phyloP scores from a whole-genome alignment of 2,113 vertebrate genomes.

The Paramormyrops kingsleyae region DNA sequence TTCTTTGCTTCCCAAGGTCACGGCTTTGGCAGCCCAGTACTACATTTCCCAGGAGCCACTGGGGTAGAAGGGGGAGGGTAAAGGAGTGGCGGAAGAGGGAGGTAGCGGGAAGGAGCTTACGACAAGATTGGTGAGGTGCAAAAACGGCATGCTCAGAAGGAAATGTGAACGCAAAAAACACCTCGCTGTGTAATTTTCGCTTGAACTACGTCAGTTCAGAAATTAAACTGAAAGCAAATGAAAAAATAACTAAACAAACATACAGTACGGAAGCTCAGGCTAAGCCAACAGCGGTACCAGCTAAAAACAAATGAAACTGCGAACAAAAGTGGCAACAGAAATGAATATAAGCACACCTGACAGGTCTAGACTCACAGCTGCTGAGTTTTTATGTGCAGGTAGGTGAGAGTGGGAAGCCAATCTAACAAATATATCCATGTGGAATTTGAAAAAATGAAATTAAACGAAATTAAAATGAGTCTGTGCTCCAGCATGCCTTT shows the following conservation, averaged over 20 bases:
- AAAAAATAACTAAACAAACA: slow-evolving; percentile 61
- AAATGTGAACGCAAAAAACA: slow-evolving; percentile 42
- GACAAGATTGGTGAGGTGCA: slow-evolving; percentile 95
- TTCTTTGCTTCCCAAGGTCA: slow-evolving; percentile 18
- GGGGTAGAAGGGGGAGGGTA: slow-evolving; percentile 40
- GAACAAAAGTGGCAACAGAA: slow-evolving; percentile 29
- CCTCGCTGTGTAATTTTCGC: slow-evolving; percentile 20
- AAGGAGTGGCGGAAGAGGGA: slow-evolving; percentile 56
- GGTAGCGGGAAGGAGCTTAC: slow-evolving; percentile 65
- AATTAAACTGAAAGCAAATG: slow-evolving; percentile 56
- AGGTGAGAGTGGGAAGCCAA: slow-evolving; percentile 56
- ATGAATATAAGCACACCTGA: slow-evolving; percentile 58
- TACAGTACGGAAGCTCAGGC: slow-evolving; percentile 68
- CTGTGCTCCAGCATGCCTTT: slow-evolving; percentile 69
- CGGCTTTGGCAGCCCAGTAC: slow-evolving; percentile 37
- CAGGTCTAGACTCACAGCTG: slow-evolving; percentile 65
- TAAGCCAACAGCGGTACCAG: slow-evolving; percentile 75
- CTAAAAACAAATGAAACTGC: slow-evolving; percentile 56
- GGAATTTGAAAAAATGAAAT: slow-evolving; percentile 39
- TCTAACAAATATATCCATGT: slow-evolving; percentile 56
- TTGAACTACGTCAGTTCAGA: slow-evolving; percentile 46
- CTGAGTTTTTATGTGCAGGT: slow-evolving; percentile 43
- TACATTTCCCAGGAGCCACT: slow-evolving; percentile 44
- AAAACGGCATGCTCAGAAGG: slow-evolving; percentile 86
- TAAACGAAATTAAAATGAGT: slow-evolving; percentile 44